A percentile compares a stretch with the other conserved stretches of the same genome.
Conservation (phyloP, 53 echinoderm and acorn worm species). For the Stichopus horrens region DNA sequence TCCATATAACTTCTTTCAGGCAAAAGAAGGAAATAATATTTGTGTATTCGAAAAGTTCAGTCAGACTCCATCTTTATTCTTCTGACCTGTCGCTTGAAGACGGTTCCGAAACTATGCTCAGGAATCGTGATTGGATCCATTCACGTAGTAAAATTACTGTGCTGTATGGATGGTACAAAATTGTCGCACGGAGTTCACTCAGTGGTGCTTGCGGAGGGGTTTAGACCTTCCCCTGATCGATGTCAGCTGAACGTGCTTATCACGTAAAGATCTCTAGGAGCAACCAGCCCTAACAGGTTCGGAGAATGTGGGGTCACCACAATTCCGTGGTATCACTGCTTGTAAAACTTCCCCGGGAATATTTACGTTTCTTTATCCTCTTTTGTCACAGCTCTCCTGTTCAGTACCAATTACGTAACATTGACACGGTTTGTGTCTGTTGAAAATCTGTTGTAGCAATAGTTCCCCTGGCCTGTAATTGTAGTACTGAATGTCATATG, state of each 20-base stretch:
- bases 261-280: background rate
- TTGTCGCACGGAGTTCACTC: background rate
- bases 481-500: too few species aligned
- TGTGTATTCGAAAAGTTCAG: background rate
- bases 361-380: too few species aligned
- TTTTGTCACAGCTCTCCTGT: too few species aligned
- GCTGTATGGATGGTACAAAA: too few species aligned
- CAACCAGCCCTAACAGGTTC: background rate
- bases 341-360: too few species aligned
- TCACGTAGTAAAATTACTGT: too few species aligned
- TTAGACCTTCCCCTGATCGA: background rate
- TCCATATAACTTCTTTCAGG: background rate
- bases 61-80: background rate
- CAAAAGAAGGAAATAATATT: background rate
- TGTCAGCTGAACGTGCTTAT: constrained; percentile 24
- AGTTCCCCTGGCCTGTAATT: too few species aligned
- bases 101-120: background rate
- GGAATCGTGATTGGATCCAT: too few species aligned
- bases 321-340: background rate
- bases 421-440: too few species aligned
- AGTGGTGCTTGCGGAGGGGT: background rate
- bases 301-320: constrained; percentile 4
- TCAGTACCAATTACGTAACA: too few species aligned
- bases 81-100: background rate
- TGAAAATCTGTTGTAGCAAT: too few species aligned